Conservation (phyloP, 1,140 invertebrate species). For the Agrypnia vestita region DNA sequence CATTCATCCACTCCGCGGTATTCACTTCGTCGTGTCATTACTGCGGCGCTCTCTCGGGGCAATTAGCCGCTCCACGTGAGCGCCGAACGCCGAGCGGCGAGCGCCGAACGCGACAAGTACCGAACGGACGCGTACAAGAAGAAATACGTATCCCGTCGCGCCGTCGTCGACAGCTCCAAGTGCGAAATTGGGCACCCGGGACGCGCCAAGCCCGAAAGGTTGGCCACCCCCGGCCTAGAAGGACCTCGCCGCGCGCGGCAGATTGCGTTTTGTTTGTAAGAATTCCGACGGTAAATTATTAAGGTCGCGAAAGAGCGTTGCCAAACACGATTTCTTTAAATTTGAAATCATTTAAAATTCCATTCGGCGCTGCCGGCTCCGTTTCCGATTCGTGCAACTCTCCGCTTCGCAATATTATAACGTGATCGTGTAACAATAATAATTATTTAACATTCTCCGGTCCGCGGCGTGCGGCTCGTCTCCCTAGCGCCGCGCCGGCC, state of each 20-base stretch:
- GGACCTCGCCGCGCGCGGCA: too few relatives aligned
- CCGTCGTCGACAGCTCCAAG: too few relatives aligned
- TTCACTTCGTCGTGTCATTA: neutral
- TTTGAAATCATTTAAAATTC: slow-evolving; percentile 45
- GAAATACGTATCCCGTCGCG: too few relatives aligned
- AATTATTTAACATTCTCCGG: slow-evolving; percentile 3
- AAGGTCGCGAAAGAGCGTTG: slow-evolving; percentile 22
- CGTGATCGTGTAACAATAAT: slow-evolving; percentile 20
- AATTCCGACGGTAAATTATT: neutral
- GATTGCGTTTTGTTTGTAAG: too few relatives aligned
- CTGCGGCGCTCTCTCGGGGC: neutral
- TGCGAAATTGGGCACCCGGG: too few relatives aligned
- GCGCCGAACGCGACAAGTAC: too few relatives aligned
- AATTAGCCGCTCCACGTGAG: neutral
- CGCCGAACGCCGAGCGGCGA: neutral
- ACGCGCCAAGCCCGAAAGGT: too few relatives aligned
- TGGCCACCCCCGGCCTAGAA: too few relatives aligned
- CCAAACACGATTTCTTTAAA: slow-evolving; percentile 25
- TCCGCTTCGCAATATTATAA: slow-evolving; percentile 7
- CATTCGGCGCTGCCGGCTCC: slow-evolving; percentile 8
- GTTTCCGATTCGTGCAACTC: slow-evolving; percentile 35
- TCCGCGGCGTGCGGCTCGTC: too few relatives aligned
- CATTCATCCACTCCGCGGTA: neutral
- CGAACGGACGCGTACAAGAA: too few relatives aligned
- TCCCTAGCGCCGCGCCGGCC: too few relatives aligned